Percentiles rank a stretch among this genome's conserved stretches.
Conservation (phyloP, 1,140 invertebrate species). For the Drosophila sturtevanti region DNA sequence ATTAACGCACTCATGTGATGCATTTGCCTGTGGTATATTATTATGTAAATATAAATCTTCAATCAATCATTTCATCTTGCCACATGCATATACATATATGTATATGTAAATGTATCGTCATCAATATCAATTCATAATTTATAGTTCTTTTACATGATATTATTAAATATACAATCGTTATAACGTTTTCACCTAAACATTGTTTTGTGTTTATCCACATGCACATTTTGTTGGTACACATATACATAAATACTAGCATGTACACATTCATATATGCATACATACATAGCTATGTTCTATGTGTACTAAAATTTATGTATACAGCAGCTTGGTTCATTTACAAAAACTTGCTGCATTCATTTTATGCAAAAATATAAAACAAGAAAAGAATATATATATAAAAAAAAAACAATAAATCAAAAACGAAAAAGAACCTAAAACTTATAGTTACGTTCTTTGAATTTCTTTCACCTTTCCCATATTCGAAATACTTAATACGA, state of each 20-base stretch:
- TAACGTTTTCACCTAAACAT: conserved; percentile 73
- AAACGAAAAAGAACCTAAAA: conserved; percentile 66
- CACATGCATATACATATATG: conserved; percentile 1
- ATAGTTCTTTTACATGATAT: conserved; percentile 25
- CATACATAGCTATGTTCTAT: conserved; percentile 34
- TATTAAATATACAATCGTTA: conserved; percentile 68
- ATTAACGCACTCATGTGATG: background rate
- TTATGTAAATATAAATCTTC: conserved; percentile 53
- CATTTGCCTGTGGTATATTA: conserved; percentile 13
- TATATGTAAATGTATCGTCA: conserved; percentile 1
- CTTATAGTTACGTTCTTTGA: conserved; percentile 76
- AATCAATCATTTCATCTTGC: conserved; percentile 11
- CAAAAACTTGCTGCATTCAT: conserved; percentile 34
- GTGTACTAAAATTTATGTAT: conserved; percentile 37
- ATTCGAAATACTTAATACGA: conserved; percentile 72
- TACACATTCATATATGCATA: background rate
- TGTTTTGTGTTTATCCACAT: conserved; percentile 23
- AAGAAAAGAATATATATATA: conserved; percentile 33
- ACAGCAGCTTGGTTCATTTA: conserved; percentile 58
- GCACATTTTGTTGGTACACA: conserved; percentile 17
- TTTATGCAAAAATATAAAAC: conserved; percentile 9
- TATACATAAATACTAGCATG: conserved; percentile 20
- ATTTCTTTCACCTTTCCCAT: conserved; percentile 79
- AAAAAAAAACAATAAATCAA: conserved; percentile 53
- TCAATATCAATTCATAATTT: conserved; percentile 10